Conservation (phyloP, 2,888 invertebrate species). For the Dicycla oo region DNA sequence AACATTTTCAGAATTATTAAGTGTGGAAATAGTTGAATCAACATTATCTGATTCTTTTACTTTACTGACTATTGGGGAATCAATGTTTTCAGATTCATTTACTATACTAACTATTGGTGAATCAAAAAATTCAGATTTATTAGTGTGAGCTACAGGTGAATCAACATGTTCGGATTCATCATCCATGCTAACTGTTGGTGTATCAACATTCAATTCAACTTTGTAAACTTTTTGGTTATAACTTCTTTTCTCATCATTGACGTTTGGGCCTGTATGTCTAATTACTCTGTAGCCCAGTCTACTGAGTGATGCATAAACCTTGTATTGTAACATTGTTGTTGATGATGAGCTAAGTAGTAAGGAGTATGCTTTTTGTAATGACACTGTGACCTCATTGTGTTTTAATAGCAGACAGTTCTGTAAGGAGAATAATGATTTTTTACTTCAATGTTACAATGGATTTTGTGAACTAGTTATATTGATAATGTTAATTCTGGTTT, state of each 20-base stretch:
- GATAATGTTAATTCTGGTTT: neutral
- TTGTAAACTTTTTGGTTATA: neutral
- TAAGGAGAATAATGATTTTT: slow-evolving; percentile 63
- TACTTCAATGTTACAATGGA: neutral
- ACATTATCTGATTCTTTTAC: neutral
- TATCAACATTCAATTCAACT: slow-evolving; percentile 1
- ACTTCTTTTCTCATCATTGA: neutral
- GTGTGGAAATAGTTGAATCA: neutral
- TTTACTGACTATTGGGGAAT: neutral
- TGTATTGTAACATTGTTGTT: slow-evolving; percentile 87
- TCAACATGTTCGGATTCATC: neutral
- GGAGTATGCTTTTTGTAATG: slow-evolving; percentile 92
- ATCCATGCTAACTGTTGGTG: neutral
- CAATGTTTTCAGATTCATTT: neutral
- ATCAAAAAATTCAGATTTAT: neutral
- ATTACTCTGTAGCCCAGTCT: slow-evolving; percentile 90
- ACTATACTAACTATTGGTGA: neutral
- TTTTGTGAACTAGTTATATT: neutral
- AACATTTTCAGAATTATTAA: neutral
- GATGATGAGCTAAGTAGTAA: slow-evolving; percentile 82
- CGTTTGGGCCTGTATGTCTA: slow-evolving; percentile 75
- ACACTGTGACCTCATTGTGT: slow-evolving; percentile 90
- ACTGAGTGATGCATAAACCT: slow-evolving; percentile 90
- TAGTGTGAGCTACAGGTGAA: neutral
- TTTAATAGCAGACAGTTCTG: slow-evolving; percentile 92